phyloP scores from a whole-genome alignment of 2,888 invertebrate species.

The Phymatocera aterrima region DNA sequence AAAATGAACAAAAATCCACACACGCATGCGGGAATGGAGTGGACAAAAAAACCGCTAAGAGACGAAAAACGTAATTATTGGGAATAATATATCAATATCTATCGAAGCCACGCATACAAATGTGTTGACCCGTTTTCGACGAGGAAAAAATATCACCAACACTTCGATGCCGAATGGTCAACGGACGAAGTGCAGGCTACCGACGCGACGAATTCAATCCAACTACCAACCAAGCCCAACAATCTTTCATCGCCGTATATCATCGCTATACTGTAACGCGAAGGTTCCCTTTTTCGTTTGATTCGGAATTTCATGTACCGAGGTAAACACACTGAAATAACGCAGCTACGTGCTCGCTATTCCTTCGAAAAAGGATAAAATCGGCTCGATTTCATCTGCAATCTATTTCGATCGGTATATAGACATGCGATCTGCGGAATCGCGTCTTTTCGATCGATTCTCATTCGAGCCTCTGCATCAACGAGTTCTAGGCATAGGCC shows the following conservation, averaged over 20 bases:
- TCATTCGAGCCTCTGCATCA: too few species aligned
- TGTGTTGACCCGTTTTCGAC: conserved; percentile 61
- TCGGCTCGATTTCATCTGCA: too few species aligned
- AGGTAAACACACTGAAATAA: neutral
- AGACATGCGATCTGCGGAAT: too few species aligned
- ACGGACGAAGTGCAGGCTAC: conserved; percentile 1
- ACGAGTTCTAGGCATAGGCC: neutral
- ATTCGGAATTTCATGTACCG: neutral
- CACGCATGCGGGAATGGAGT: too few species aligned
- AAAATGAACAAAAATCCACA: conserved; percentile 61
- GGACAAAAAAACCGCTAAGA: conserved; percentile 38
- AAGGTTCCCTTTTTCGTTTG: neutral
- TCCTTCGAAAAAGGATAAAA: too few species aligned
- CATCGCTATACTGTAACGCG: neutral
- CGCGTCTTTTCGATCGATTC: too few species aligned
- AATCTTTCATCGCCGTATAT: neutral
- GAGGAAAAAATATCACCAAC: conserved; percentile 48
- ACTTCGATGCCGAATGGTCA: neutral
- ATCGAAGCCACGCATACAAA: conserved; percentile 75
- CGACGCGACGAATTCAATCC: too few species aligned
- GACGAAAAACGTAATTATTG: conserved; percentile 70
- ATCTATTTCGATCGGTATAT: too few species aligned
- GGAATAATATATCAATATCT: conserved; percentile 75
- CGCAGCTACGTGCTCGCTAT: too few species aligned
- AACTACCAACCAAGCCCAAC: too few species aligned